phyloP scores from a whole-genome alignment of 1,140 invertebrate species.

The Ephestia elutella region DNA sequence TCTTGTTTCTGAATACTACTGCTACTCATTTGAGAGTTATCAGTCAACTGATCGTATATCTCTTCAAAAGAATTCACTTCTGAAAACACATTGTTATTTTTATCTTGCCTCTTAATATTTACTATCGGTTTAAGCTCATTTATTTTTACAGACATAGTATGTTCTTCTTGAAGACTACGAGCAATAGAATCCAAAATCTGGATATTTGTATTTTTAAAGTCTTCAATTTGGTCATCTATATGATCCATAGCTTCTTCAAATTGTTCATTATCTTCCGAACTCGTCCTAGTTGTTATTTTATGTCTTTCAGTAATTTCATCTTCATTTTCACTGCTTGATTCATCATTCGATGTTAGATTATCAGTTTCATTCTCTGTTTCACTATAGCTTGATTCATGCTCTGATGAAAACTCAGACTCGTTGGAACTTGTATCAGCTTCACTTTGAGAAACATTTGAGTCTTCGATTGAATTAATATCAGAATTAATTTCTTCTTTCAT shows the following conservation, averaged over 20 bases:
- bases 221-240: constrained; percentile 53
- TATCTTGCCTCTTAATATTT: constrained; percentile 33
- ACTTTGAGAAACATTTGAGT: constrained; percentile 61
- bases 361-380: constrained; percentile 52
- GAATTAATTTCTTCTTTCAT: constrained; percentile 78
- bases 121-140: constrained; percentile 19
- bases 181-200: constrained; percentile 61
- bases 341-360: constrained; percentile 56
- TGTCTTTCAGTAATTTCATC: constrained; percentile 29
- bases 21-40: constrained; percentile 17
- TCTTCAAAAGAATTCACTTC: constrained; percentile 60
- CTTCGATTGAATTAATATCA: constrained; percentile 74
- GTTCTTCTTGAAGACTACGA: constrained; percentile 57
- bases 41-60: constrained; percentile 56
- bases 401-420: constrained; percentile 65
- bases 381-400: constrained; percentile 73
- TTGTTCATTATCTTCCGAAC: constrained; percentile 70
- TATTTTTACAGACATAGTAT: constrained; percentile 35
- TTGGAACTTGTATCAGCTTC: constrained; percentile 67
- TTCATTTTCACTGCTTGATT: constrained; percentile 37
- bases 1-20: constrained; percentile 20
- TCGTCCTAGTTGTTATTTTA: constrained; percentile 59
- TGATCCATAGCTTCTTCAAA: constrained; percentile 71
- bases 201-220: constrained; percentile 54
- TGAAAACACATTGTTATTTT: constrained; percentile 57